Evolutionary conservation across 2,113 vertebrate species (phyloP).

Genomic region (Vicugna pacos): DNA sequence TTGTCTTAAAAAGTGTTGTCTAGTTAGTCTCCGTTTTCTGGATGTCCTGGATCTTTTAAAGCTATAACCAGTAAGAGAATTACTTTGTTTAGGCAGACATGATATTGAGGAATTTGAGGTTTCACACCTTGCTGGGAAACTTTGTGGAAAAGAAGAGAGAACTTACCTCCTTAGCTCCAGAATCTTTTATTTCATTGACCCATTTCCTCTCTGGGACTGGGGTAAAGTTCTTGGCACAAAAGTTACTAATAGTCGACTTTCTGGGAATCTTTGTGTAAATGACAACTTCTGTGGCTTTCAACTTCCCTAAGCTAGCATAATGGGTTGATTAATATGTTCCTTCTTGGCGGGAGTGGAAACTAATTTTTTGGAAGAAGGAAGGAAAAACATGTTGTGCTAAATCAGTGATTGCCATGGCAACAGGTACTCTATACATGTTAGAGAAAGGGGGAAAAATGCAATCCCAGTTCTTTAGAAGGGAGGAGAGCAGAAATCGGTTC

Average conservation of each 20-base stretch:
- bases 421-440: constrained; percentile 53
- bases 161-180: background rate
- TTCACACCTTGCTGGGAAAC: background rate
- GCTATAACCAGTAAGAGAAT: background rate
- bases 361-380: constrained; percentile 59
- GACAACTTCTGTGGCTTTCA: constrained; percentile 52
- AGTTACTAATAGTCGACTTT: constrained; percentile 37
- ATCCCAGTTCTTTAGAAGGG: background rate
- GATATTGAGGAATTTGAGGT: background rate
- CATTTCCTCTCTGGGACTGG: constrained; percentile 24
- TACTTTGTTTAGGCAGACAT: background rate
- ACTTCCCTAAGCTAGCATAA: constrained; percentile 61
- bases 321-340: constrained; percentile 65
- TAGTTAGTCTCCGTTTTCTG: background rate
- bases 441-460: constrained; percentile 29
- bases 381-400: constrained; percentile 73
- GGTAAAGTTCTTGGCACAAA: constrained; percentile 47
- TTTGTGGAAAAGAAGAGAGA: background rate
- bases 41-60: background rate
- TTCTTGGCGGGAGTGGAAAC: constrained; percentile 71
- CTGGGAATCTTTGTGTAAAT: constrained; percentile 47
- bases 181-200: background rate
- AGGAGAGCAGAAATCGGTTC: constrained; percentile 3
- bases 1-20: background rate
- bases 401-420: constrained; percentile 71